Conservation (phyloP, 1,140 invertebrate species). For the Globodera rostochiensis region DNA sequence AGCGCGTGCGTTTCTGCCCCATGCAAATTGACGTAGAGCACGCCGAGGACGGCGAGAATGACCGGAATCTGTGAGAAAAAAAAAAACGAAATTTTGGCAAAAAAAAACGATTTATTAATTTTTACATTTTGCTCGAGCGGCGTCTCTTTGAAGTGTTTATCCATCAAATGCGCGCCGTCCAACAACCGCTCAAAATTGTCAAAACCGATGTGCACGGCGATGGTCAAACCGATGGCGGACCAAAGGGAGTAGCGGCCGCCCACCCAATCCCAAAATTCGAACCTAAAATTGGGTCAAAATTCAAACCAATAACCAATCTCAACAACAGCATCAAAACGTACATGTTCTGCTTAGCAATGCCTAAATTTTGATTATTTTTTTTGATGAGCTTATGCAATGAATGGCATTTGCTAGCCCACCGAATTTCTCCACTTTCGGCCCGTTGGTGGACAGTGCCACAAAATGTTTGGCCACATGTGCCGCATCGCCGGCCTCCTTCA, state of each 20-base stretch:
- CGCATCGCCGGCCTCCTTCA: slow-evolving; percentile 79
- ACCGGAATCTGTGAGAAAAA: slow-evolving; percentile 79
- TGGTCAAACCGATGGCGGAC: slow-evolving; percentile 97
- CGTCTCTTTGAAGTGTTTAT: slow-evolving; percentile 85
- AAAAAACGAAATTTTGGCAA: slow-evolving; percentile 15
- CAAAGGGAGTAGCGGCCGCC: slow-evolving; percentile 91
- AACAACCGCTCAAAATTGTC: slow-evolving; percentile 92
- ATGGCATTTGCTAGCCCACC: slow-evolving; percentile 25
- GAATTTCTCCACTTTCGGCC: slow-evolving; percentile 65
- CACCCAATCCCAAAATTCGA: slow-evolving; percentile 99
- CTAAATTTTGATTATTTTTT: slow-evolving; percentile 64
- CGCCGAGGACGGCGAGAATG: slow-evolving; percentile 85
- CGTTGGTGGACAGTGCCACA: slow-evolving; percentile 94
- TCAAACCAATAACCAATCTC: too few species aligned
- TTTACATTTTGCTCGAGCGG: slow-evolving; percentile 91
- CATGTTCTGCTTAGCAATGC: slow-evolving; percentile 95
- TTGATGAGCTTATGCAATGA: slow-evolving; percentile 77
- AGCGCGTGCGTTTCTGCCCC: slow-evolving; percentile 92
- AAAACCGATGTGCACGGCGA: slow-evolving; percentile 84
- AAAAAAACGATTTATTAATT: slow-evolving; percentile 28
- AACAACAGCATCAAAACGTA: background rate
- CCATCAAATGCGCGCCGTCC: slow-evolving; percentile 87
- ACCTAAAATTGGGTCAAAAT: slow-evolving; percentile 65
- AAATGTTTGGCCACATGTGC: slow-evolving; percentile 91
- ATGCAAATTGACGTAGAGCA: slow-evolving; percentile 96